phyloP scores from a whole-genome alignment of 2,888 invertebrate genomes.

The Fabriciana adippe region DNA sequence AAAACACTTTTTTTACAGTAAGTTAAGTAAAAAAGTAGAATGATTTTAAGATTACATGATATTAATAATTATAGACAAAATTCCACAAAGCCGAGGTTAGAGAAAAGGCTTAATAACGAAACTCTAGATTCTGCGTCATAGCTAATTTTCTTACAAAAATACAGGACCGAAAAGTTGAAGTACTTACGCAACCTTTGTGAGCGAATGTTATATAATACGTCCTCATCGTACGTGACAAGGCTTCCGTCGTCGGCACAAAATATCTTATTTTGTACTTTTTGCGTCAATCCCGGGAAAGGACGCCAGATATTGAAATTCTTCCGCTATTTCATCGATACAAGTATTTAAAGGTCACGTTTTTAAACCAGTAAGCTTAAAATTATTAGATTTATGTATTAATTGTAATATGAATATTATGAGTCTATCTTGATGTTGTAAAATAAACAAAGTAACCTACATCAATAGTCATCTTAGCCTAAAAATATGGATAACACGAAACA shows the following conservation, averaged over 20 bases:
- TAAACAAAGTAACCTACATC: too few relatives aligned
- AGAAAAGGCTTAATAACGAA: neutral
- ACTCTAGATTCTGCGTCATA: neutral
- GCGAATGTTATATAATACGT: constrained; percentile 38
- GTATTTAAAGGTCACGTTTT: constrained; percentile 9
- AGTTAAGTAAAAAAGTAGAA: too few relatives aligned
- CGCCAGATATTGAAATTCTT: constrained; percentile 33
- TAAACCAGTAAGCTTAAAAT: neutral
- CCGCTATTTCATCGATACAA: constrained; percentile 30
- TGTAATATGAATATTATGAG: too few relatives aligned
- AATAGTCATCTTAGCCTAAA: too few relatives aligned
- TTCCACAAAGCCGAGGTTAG: too few relatives aligned
- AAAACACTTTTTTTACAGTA: too few relatives aligned
- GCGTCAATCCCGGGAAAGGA: constrained; percentile 44
- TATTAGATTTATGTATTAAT: neutral
- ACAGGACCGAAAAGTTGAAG: constrained; percentile 29
- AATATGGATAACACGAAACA: too few relatives aligned
- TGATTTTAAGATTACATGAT: too few relatives aligned
- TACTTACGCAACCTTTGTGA: constrained; percentile 31
- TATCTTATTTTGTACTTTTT: constrained; percentile 57
- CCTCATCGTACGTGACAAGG: constrained; percentile 41
- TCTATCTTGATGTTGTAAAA: too few relatives aligned
- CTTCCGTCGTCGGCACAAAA: constrained; percentile 49
- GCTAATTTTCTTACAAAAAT: constrained; percentile 31
- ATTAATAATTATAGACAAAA: too few relatives aligned